phyloP scores from a whole-genome alignment of 2,888 invertebrate genomes.

The Cylindroiulus punctatus region DNA sequence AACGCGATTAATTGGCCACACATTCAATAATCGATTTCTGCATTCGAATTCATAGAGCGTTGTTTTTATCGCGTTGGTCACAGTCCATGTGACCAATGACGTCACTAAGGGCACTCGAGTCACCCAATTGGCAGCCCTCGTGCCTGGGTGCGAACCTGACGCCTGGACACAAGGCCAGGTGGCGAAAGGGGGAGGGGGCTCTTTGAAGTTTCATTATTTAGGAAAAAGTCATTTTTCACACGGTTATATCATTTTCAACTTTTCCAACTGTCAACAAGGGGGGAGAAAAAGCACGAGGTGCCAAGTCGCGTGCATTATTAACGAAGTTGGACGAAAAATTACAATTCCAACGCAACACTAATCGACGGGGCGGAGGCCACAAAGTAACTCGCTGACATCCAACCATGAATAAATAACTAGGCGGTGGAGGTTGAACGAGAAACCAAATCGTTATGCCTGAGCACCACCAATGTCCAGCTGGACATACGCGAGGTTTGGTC shows the following conservation, averaged over 20 bases:
- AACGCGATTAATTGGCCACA: too few relatives aligned
- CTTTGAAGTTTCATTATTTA: slow-evolving; percentile 53
- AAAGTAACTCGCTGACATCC: slow-evolving; percentile 51
- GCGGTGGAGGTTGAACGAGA: slow-evolving; percentile 46
- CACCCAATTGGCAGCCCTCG: background rate
- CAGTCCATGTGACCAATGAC: background rate
- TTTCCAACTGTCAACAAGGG: slow-evolving; percentile 39
- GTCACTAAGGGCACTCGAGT: background rate
- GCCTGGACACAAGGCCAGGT: background rate
- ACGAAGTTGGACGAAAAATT: slow-evolving; percentile 49
- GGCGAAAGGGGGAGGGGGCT: slow-evolving; percentile 13
- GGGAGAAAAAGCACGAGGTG: slow-evolving; percentile 24
- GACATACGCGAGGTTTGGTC: background rate
- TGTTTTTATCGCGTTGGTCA: background rate
- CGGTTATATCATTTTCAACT: slow-evolving; percentile 44
- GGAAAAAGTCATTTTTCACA: slow-evolving; percentile 48
- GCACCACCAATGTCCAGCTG: background rate
- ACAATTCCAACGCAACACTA: slow-evolving; percentile 47
- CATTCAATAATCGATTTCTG: too few relatives aligned
- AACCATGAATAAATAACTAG: slow-evolving; percentile 48
- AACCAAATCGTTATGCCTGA: slow-evolving; percentile 22
- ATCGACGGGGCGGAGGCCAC: slow-evolving; percentile 43
- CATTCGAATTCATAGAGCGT: too few relatives aligned
- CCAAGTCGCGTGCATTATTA: slow-evolving; percentile 17
- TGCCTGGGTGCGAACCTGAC: background rate